These are phyloP conservation scores for Bombus superbus DNA, from an alignment of 1,140 invertebrate species.

Conservation along the genomic window DNA sequence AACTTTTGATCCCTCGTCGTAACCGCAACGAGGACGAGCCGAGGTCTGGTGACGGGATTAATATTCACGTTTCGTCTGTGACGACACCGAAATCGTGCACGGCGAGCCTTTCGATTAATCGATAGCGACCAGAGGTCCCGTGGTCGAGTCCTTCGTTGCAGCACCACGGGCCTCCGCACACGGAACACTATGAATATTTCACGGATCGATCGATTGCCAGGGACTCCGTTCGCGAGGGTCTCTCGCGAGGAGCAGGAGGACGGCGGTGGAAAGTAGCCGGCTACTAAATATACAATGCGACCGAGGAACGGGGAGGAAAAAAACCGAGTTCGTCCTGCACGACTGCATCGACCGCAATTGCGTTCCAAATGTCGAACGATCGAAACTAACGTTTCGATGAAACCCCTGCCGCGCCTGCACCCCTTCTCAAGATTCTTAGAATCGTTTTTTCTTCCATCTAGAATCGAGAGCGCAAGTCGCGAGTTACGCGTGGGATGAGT, in stretches of 20 bases:
- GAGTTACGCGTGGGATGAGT: too few species aligned
- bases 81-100: conserved; percentile 39
- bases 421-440: neutral
- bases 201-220: conserved; percentile 72
- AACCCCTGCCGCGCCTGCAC: neutral
- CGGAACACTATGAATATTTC: conserved; percentile 72
- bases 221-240: conserved; percentile 42
- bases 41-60: neutral
- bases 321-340: conserved; percentile 14
- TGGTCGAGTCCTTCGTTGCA: conserved; percentile 54
- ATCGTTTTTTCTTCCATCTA: too few species aligned
- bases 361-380: conserved; percentile 41
- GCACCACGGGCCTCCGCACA: conserved; percentile 39
- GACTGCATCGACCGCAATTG: conserved; percentile 16
- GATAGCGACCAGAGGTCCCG: conserved; percentile 26
- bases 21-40: neutral
- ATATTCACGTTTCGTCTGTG: conserved; percentile 26
- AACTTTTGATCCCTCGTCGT: neutral
- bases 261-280: conserved; percentile 56
- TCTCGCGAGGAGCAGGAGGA: conserved; percentile 13
- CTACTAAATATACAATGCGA: conserved; percentile 68
- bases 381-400: conserved; percentile 20
- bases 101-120: conserved; percentile 47
- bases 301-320: conserved; percentile 21
- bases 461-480: too few species aligned